Conservation (phyloP, 2,888 invertebrate genomes). For the Capitulum mitella region DNA sequence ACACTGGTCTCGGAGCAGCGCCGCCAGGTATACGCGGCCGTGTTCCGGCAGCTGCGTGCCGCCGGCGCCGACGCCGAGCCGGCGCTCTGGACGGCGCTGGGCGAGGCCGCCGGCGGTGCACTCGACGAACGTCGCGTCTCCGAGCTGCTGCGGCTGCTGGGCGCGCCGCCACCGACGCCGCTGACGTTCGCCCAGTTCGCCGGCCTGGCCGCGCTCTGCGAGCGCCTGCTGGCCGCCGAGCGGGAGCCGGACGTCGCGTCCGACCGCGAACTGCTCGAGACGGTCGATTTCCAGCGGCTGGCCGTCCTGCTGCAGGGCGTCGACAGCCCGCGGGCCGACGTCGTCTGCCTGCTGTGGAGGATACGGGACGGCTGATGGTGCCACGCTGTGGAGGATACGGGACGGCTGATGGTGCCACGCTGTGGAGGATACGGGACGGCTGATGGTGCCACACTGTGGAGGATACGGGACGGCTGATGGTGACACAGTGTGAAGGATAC, state of each 20-base stretch:
- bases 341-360: neutral
- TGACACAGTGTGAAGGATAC: neutral
- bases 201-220: conserved; percentile 28
- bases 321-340: neutral
- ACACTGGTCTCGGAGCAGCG: conserved; percentile 14
- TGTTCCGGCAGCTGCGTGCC: conserved; percentile 24
- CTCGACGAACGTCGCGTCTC: neutral
- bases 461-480: neutral
- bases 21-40: conserved; percentile 26
- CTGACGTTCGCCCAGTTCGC: conserved; percentile 24
- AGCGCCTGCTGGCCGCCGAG: conserved; percentile 12
- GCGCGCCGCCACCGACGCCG: neutral
- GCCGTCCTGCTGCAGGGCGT: neutral
- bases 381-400: neutral
- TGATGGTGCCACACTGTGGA: neutral
- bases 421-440: neutral
- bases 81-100: conserved; percentile 17
- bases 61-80: conserved; percentile 18
- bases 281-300: neutral
- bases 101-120: conserved; percentile 21
- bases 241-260: too few species aligned
- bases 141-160: conserved; percentile 15
- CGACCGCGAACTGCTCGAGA: neutral
- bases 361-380: neutral
- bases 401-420: neutral